Conservation (phyloP, 2,888 invertebrate genomes). For the Stenotaenia linearis region DNA sequence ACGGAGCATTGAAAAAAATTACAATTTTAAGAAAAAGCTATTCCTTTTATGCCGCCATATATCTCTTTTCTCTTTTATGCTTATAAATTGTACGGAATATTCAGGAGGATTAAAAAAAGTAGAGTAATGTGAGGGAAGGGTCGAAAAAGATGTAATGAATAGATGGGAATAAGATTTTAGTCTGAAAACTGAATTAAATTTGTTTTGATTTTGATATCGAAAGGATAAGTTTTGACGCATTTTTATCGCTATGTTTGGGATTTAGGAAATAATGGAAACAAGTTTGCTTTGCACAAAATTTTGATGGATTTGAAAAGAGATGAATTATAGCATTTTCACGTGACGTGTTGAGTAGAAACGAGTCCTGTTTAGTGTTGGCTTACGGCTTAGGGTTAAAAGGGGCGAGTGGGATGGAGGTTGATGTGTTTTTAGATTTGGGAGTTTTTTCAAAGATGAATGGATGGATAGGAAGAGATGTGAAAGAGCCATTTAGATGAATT, state of each 20-base stretch:
- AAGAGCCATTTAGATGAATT: slow-evolving; percentile 2
- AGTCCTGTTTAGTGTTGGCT: slow-evolving; percentile 2
- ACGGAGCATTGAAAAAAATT: slow-evolving; percentile 1
- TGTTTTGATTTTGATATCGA: not conserved
- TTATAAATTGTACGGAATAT: not conserved
- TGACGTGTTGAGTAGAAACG: not conserved
- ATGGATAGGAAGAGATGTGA: slow-evolving; percentile 10
- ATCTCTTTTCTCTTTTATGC: not conserved
- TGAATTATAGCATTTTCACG: not conserved
- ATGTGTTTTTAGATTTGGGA: slow-evolving; percentile 13
- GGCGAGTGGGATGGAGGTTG: not conserved
- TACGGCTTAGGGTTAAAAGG: slow-evolving; percentile 3
- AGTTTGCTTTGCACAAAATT: not conserved
- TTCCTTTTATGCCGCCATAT: not conserved
- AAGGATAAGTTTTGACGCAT: not conserved
- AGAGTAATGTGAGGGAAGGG: not conserved
- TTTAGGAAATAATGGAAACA: slow-evolving; percentile 6
- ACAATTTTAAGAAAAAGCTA: not conserved
- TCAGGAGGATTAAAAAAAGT: slow-evolving; percentile 13
- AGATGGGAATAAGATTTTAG: not conserved
- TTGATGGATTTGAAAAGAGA: not conserved
- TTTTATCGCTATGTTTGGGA: not conserved
- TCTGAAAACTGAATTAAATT: not conserved
- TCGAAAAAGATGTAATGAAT: not conserved
- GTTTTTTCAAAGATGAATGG: slow-evolving; percentile 6